Conservation (phyloP, 2,113 vertebrate species). For the Nasalis larvatus region DNA sequence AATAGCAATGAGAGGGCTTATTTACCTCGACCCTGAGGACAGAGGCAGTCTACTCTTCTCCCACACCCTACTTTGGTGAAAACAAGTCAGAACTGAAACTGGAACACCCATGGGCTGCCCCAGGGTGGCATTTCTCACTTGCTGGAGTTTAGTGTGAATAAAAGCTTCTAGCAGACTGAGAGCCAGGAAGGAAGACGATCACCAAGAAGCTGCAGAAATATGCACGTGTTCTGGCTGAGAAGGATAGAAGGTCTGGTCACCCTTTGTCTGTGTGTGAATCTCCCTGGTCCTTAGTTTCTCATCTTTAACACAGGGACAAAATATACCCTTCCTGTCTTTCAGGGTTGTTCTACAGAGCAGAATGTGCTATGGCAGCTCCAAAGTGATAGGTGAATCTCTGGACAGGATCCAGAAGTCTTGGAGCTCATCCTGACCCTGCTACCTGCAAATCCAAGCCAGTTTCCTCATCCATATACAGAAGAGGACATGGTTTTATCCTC, state of each 20-base stretch:
- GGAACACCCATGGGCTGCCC: rapidly evolving
- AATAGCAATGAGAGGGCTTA: neutral
- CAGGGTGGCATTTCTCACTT: neutral
- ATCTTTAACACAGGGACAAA: neutral
- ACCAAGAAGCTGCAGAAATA: neutral
- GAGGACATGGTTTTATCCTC: neutral
- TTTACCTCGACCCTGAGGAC: too few relatives aligned
- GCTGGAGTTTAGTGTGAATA: neutral
- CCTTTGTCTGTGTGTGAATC: too few relatives aligned
- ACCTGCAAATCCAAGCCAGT: neutral
- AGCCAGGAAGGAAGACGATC: neutral
- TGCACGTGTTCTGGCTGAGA: rapidly evolving
- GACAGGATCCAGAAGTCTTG: neutral
- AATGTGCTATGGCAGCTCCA: neutral
- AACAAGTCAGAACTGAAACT: neutral
- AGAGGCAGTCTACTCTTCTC: neutral
- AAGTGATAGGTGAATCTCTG: neutral
- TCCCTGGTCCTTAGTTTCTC: neutral
- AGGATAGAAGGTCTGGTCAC: too few relatives aligned
- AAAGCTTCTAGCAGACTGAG: neutral
- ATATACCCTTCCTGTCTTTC: neutral
- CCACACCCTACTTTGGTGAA: too few relatives aligned
- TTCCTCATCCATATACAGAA: neutral
- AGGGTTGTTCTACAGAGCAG: neutral
- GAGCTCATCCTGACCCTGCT: neutral